These are phyloP conservation scores for Fundulus diaphanus DNA, from an alignment of 2,797 vertebrate genomes.

Conservation along the genomic window DNA sequence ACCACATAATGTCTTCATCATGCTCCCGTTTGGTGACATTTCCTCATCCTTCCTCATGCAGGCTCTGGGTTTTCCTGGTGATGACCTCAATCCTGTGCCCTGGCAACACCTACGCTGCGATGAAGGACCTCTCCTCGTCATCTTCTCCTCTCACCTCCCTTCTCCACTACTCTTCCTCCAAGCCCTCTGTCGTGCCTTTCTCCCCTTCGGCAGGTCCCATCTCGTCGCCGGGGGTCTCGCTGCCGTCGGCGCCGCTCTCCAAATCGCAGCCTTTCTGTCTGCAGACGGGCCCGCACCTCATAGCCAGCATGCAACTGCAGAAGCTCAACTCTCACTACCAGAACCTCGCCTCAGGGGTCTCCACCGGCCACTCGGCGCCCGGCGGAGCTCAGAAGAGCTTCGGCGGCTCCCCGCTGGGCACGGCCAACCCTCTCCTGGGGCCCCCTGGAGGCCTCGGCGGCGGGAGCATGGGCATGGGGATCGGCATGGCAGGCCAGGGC, in stretches of 20 bases:
- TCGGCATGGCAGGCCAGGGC: constrained; percentile 62
- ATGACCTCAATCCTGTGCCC: constrained; percentile 81
- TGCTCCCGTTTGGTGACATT: constrained; percentile 26
- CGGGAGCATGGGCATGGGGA: constrained; percentile 47
- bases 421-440: constrained; percentile 61
- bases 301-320: constrained; percentile 87
- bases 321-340: constrained; percentile 88
- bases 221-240: constrained; percentile 51
- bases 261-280: constrained; percentile 81
- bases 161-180: constrained; percentile 77
- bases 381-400: constrained; percentile 58
- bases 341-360: constrained; percentile 53
- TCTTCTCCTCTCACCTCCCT: constrained; percentile 76
- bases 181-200: constrained; percentile 74
- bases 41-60: constrained; percentile 32
- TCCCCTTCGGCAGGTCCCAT: constrained; percentile 57
- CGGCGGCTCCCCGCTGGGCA: constrained; percentile 46
- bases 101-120: constrained; percentile 63
- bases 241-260: constrained; percentile 55
- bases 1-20: constrained; percentile 13
- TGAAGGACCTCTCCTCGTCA: constrained; percentile 80
- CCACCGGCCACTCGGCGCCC: constrained; percentile 44
- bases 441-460: constrained; percentile 55
- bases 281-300: constrained; percentile 79
- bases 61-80: constrained; percentile 66